Evolutionary conservation across 1,140 invertebrate species (phyloP).

Genomic region (Calliphora vicina): DNA sequence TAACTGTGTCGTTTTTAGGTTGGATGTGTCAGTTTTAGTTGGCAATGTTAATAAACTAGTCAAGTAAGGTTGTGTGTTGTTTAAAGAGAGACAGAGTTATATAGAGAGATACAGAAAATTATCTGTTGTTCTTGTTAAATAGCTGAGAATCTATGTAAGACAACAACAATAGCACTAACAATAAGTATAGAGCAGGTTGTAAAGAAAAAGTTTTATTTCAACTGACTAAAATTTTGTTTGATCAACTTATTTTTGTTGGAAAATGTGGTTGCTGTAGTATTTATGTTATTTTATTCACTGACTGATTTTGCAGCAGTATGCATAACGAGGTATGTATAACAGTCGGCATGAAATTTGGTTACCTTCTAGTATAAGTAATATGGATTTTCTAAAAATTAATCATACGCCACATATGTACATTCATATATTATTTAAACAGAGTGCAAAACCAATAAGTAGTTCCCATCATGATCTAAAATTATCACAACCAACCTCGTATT

Average conservation of each 20-base stretch:
- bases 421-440: too few relatives aligned
- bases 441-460: too few relatives aligned
- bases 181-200: not conserved
- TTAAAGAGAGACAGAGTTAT: not conserved
- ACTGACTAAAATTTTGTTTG: conserved; percentile 15
- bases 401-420: too few relatives aligned
- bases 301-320: not conserved
- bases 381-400: too few relatives aligned
- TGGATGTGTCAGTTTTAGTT: conserved; percentile 22
- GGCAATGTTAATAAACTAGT: conserved; percentile 29
- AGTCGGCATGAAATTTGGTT: too few relatives aligned
- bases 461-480: too few relatives aligned
- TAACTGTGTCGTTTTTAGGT: conserved; percentile 7
- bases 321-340: too few relatives aligned
- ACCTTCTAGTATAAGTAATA: too few relatives aligned
- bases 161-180: too few relatives aligned
- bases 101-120: not conserved
- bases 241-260: not conserved
- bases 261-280: not conserved
- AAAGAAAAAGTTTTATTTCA: conserved; percentile 9
- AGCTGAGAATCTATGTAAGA: not conserved
- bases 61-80: not conserved
- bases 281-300: not conserved
- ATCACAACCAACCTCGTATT: not conserved
- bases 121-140: not conserved